Percentiles rank a stretch among this genome's conserved stretches.
Evolutionary conservation across 2,113 vertebrate genomes (phyloP).

Genomic region (rat (Rattus norvegicus)): GRCr8 NC_086032.1:76319501-76320000

Average conservation of each 20-base stretch:
- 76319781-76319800: not conserved
- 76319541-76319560: conserved; percentile 40
- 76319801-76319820: not conserved
- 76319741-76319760: not conserved
- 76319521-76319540: conserved; percentile 21
- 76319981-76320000: no score
- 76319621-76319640: conserved; percentile 7
- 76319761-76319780: not conserved
- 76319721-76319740: not conserved
- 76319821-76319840: not conserved
- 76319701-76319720: not conserved
- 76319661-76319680: not conserved
- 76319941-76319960: not conserved
- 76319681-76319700: not conserved
- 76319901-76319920: not conserved
- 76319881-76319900: not conserved
- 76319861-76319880: not conserved
- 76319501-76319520: conserved; percentile 39
- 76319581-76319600: conserved; percentile 4
- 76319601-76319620: conserved; percentile 38
- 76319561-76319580: conserved; percentile 23
- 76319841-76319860: not conserved
- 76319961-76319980: not conserved
- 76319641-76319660: not conserved
- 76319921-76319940: not conserved